Base-by-base conservation (phyloP, 1,140 invertebrate species). In the Trichogramma pretiosum region DNA sequence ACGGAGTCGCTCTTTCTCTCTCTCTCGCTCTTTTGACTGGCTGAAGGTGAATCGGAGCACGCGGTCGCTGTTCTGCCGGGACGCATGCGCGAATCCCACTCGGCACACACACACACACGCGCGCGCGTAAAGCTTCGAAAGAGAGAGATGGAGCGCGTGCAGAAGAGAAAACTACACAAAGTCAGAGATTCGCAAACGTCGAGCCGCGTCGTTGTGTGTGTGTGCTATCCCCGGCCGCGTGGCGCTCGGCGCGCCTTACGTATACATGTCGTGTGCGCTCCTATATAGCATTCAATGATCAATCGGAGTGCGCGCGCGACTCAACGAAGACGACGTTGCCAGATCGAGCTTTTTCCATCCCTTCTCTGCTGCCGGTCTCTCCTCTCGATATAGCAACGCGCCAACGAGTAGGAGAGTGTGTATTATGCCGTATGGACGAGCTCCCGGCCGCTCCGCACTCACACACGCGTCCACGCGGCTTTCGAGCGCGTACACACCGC, bases 161-260 rank as follows among this genome's bases (percentile, higher is more conserved):
- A 11, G 24, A n/a, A n/a, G n/a, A n/a, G n/a, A n/a, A n/a, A n/a
- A n/a, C n/a, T n/a, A n/a, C n/a, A n/a, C n/a, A n/a, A n/a, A n/a
- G n/a, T n/a, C n/a, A n/a, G n/a, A n/a, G n/a, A n/a, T n/a, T n/a
- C n/a, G n/a, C n/a, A n/a, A n/a, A n/a, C n/a, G 24, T 5, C 24
- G 5, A 28, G 11, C 24, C 11, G 24, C 24, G 24, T 13, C 17
- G 61, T 38, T 55, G 57, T 65, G 65, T 66, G 63, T 62, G 65
- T 60, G 60, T 55, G 17, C 49, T 66, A 59, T 65, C 61, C 63
- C 63, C 61, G 64, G 66, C 68, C 68, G 67, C 67, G 67, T 71
- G 67, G 67, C 65, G 63, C 61, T 51, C 24, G 5, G 24, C 24
- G 5, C 11, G n/a, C n/a, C n/a, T n/a, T n/a, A n/a, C n/a, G n/a